These are phyloP conservation scores for Lepidocyrtinus sp. DNA, from an alignment of 2,888 invertebrate genomes.

Conservation along the genomic window DNA sequence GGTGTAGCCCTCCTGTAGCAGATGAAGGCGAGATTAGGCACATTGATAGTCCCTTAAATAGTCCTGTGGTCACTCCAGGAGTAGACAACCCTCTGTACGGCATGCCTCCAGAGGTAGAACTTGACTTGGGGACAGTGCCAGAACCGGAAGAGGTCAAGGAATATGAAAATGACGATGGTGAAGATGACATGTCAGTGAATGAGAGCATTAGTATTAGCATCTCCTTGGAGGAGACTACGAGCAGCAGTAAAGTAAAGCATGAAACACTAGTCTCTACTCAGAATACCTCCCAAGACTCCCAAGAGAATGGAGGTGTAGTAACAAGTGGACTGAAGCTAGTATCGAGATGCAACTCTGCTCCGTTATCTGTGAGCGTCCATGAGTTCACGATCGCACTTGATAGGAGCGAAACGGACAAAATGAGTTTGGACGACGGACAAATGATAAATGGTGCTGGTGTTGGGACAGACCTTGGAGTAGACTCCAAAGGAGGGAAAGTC, in stretches of 20 bases:
- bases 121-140: too few relatives aligned
- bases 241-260: background rate
- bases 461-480: conserved; percentile 26
- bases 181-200: conserved; percentile 60
- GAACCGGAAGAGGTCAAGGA: conserved; percentile 21
- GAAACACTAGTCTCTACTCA: conserved; percentile 5
- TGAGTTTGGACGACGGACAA: conserved; percentile 7
- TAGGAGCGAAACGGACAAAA: conserved; percentile 16
- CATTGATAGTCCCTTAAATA: conserved; percentile 62
- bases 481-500: conserved; percentile 44
- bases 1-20: conserved; percentile 36
- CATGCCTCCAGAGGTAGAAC: conserved; percentile 22
- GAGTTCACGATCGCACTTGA: conserved; percentile 53
- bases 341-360: conserved; percentile 68
- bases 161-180: conserved; percentile 46
- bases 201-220: conserved; percentile 63
- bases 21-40: conserved; percentile 68
- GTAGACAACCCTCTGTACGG: conserved; percentile 69
- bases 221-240: conserved; percentile 55
- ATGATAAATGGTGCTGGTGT: conserved; percentile 32
- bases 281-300: conserved; percentile 26
- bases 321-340: conserved; percentile 44
- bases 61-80: conserved; percentile 26
- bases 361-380: conserved; percentile 56
- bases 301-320: conserved; percentile 11